Evolutionary conservation across 2,888 invertebrate genomes (phyloP), one percentile per base, ranked within the genome.

Genomic region (Euplagia quadripunctaria): DNA sequence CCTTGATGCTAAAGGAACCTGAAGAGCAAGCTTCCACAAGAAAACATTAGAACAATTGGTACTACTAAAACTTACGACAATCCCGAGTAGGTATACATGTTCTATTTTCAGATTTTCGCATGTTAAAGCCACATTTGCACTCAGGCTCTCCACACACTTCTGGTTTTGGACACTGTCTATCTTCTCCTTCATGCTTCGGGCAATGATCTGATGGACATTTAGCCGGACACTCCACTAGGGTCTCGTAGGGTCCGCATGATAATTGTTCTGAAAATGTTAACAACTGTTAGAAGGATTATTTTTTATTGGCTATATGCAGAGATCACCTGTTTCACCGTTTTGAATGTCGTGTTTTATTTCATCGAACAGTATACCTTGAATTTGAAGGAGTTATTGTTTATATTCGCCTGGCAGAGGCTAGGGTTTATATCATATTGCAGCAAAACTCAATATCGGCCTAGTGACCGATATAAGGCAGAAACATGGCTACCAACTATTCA

Each of bases 181-280:
- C 63, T 51, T 72, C 67, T 51, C 7, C 67, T 9, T 61, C 72
- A 67, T 17, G 42, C 2, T 12, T 72, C 12, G 72, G 72, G 20
- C 72, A 72, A 46, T 79, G 76, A 52, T 92, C 89, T 3, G 82
- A 77, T 7, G 80, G 16, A 41, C 91, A 90, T 16, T 85, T 70
- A 0, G 72, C 69, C 0, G 91, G 87, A 68, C 91, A 91, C 0
- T 82, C 61, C 31, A 86, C 83, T 5, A 85, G 14, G 0, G 80
- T 67, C 75, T 91, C 90, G 41, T 83, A 78, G 8, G 42, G 67
- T 0, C 52, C n/a, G 20, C 72, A 72, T 41, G n/a, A 20, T 51
- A 63, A 52, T 61, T 64, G n/a, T 7, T 63, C 70, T 70, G 42
- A 64, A 64, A 70, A 16, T n/a, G 9, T 63, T 49, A 41, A 49